Evolutionary conservation across 2,797 vertebrate genomes (phyloP), one percentile per base, ranked within the genome.

Genomic region (Thripadectes ignobilis): DNA sequence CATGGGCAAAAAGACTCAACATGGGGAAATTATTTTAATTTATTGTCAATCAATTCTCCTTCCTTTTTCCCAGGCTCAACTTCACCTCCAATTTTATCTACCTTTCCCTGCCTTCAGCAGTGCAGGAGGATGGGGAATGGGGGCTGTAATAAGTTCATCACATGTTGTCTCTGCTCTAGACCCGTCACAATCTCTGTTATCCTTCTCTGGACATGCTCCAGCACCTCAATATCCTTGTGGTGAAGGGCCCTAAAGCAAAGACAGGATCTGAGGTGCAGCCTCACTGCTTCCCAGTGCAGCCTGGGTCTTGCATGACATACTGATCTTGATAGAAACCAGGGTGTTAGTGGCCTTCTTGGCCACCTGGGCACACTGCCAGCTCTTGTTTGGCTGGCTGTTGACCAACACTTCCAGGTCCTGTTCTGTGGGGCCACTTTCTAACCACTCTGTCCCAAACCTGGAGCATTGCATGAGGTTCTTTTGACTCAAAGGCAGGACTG

Each of bases 401-500:
- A 58, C 1, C 2, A 71, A 12, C 19, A 26, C 2, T 2, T 4
- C 6, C 51, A 27, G 8, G 14, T 27, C 24, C 39, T 62, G 32
- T 62, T 32, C 26, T 14, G 7, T 13, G 19, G 15, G 9, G 10
- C 7, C 8, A 7, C 39, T 78, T 85, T 61, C 9, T 39, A 66
- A 23, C 18, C 10, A 12, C 21, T 32, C 30, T 1, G 2, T 8
- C 8, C 14, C 15, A 38, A 51, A 16, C 22, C 36, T 57, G 27
- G 54, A 75, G 6, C 19, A 21, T 38, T 62, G 32, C 9, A 29
- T 14, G 16, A 32, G 32, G 27, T n/a, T 38, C 19, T 38, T 57
- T n/a, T 45, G 27, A 76, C 43, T 6, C 30, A 48, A n/a, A 30
- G 11, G 15, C 6, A 54, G n/a, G 26, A 72, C 9, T 5, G 7